A percentile compares a stretch with the other conserved stretches of the same genome.
phyloP scores from a whole-genome alignment of 1,140 invertebrate genomes.

The Chironomus tepperi region DNA sequence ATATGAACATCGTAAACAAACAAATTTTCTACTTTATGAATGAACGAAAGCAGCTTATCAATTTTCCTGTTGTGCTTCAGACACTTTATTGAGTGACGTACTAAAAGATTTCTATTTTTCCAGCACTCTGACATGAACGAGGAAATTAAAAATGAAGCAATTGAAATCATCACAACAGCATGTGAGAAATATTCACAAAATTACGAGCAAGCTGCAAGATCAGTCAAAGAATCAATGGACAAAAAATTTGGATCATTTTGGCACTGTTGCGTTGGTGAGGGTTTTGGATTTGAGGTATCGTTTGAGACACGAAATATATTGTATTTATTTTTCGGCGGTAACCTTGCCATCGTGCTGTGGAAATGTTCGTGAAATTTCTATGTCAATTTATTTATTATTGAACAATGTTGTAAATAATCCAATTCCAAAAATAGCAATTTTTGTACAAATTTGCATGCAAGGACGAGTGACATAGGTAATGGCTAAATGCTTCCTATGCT shows the following conservation, averaged over 20 bases:
- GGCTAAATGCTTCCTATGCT: too few species aligned
- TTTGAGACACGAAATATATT: slow-evolving; percentile 83
- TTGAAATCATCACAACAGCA: slow-evolving; percentile 83
- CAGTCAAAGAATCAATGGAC: slow-evolving; percentile 90
- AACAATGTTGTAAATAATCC: too few species aligned
- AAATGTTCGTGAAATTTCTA: slow-evolving; percentile 56
- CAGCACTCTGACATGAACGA: slow-evolving; percentile 80
- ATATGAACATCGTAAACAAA: too few species aligned
- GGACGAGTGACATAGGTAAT: too few species aligned
- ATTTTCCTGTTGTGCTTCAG: too few species aligned
- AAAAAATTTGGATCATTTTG: slow-evolving; percentile 89
- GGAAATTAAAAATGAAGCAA: slow-evolving; percentile 78
- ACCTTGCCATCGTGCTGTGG: slow-evolving; percentile 82
- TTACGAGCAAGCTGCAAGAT: slow-evolving; percentile 70
- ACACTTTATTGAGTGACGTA: too few species aligned
- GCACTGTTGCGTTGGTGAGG: slow-evolving; percentile 89
- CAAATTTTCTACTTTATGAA: too few species aligned
- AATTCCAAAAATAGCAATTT: too few species aligned
- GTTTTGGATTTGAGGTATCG: slow-evolving; percentile 83
- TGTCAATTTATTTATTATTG: too few species aligned
- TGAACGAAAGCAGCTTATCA: too few species aligned
- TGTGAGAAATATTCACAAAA: slow-evolving; percentile 83
- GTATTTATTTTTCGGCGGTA: slow-evolving; percentile 88
- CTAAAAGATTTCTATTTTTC: background rate
- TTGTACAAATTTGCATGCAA: too few species aligned